Evolutionary conservation across 1,140 invertebrate species (phyloP), one percentile per base, ranked within the genome.

Genomic region (Eciton burchellii): DNA sequence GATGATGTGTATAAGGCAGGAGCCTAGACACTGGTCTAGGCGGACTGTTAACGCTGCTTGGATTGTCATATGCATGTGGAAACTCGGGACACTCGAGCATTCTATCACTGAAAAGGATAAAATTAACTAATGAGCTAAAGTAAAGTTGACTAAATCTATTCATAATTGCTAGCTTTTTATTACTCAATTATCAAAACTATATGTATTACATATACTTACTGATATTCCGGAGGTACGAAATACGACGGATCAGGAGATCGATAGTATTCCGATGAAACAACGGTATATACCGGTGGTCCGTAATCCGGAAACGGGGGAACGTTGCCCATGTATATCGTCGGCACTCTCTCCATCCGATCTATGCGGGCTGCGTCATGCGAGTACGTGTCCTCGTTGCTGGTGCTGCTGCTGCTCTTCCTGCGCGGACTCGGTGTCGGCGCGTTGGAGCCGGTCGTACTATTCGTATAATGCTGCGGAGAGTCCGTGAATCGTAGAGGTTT

Each of bases 401-500:
- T 95, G 72, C 95, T 95, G 19, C 96, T 95, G 45, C 94, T 96
- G 82, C 95, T 95, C 91, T 96, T 97, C 70, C 96, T 94, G 47
- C 96, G 92, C 0, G 96, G 96, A 45, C 95, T 96, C 0, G 96
- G 96, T 16, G 96, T 96, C n/a, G 96, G 95, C 0, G 95, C 95
- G 74, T 95, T 92, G 0, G 91, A 91, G 72, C 91, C 89, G 47
- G 89, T 87, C 49, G 89, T 88, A 43, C 83, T 90, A 24, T 87
- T 91, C 1, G 92, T 90, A 83, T 96, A 95, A 85, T 97, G 96
- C 77, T 96, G 96, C 3, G 96, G 96, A 1, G 96, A 97, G 91
- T 97, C 97, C 0, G 96, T 97, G 89, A 97, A 97, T 26, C 97
- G 93, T 12, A 97, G 91, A 1, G 97, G 96, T 88, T 96, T 96